Conservation (phyloP, 2,797 vertebrate species). For the Pseudopleuronectes americanus region DNA sequence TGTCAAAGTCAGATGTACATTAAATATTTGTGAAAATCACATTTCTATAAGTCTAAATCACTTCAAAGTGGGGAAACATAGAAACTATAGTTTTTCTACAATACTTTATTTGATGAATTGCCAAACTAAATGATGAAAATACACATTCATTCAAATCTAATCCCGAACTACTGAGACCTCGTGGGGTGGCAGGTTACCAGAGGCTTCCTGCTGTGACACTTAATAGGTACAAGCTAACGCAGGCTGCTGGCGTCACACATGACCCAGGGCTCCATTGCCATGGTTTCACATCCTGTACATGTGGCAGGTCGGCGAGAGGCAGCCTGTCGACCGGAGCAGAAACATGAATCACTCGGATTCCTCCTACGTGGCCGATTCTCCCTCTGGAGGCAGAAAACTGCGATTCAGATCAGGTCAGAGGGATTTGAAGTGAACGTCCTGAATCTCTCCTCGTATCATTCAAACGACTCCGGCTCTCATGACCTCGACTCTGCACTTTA, state of each 20-base stretch:
- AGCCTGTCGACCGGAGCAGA: conserved; percentile 54
- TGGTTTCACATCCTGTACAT: conserved; percentile 82
- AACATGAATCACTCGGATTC: conserved; percentile 46
- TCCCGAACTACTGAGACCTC: background rate
- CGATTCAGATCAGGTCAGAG: conserved; percentile 29
- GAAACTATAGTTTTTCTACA: no score
- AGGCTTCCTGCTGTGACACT: conserved; percentile 35
- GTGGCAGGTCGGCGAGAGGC: conserved; percentile 70
- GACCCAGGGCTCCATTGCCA: conserved; percentile 67
- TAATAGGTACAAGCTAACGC: conserved; percentile 44
- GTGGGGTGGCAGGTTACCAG: background rate
- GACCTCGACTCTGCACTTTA: conserved; percentile 13
- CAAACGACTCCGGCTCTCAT: conserved; percentile 8
- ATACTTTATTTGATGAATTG: no score
- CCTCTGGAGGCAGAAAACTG: conserved; percentile 45
- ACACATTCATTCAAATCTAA: background rate
- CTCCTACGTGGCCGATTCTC: conserved; percentile 44
- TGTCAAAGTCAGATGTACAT: no score
- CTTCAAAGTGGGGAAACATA: no score
- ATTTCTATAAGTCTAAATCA: no score
- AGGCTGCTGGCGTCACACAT: conserved; percentile 54
- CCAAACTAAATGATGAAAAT: background rate
- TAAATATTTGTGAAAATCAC: no score
- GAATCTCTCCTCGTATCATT: conserved; percentile 23
- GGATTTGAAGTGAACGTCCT: conserved; percentile 30